These are phyloP conservation scores for Bedellia somnulentella DNA, from an alignment of 2,888 invertebrate species.

Conservation along the genomic window DNA sequence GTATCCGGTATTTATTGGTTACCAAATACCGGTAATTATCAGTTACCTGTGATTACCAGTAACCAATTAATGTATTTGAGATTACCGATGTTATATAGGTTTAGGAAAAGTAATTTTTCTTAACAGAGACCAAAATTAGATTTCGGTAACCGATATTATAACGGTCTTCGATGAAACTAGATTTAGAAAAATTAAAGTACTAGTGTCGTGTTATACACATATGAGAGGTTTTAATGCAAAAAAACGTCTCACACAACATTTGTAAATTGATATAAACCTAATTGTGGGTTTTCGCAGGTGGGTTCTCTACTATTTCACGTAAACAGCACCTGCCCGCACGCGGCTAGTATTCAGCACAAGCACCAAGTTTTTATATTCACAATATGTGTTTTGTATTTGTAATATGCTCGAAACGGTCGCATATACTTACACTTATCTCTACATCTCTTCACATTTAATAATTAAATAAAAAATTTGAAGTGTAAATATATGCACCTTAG, in stretches of 20 bases:
- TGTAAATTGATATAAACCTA: neutral
- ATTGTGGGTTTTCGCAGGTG: constrained; percentile 41
- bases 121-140: no score
- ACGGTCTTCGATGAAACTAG: no score
- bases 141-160: no score
- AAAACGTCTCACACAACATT: no score
- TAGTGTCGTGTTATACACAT: no score
- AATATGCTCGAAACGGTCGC: constrained; percentile 49
- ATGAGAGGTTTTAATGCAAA: no score
- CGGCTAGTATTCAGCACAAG: constrained; percentile 59
- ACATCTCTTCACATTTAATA: neutral
- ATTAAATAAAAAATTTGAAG: neutral
- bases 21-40: no score
- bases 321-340: constrained; percentile 59
- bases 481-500: constrained; percentile 19
- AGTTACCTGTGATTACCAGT: no score
- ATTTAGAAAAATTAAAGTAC: no score
- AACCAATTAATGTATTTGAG: no score
- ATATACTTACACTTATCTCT: constrained; percentile 20
- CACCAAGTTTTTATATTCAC: constrained; percentile 56
- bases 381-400: constrained; percentile 58
- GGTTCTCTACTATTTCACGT: constrained; percentile 53
- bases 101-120: no score
- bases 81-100: no score
- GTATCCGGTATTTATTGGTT: constrained; percentile 1